These are phyloP conservation scores for Dicyrtomina minuta DNA, from an alignment of 2,888 invertebrate species.

Conservation along the genomic window DNA sequence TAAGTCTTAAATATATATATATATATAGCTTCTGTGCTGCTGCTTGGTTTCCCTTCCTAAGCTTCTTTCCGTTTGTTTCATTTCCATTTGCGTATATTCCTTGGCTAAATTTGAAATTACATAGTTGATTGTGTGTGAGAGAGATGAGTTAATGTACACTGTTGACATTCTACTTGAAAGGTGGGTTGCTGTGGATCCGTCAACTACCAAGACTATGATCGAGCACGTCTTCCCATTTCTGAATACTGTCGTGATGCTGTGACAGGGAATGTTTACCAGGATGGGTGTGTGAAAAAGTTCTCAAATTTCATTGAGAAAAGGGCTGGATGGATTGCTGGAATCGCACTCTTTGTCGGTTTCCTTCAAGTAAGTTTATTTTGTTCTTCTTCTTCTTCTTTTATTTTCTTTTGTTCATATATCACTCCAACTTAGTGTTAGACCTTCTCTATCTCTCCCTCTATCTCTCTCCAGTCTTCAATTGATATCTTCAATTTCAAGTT, in stretches of 20 bases:
- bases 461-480: background rate
- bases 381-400: background rate
- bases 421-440: background rate
- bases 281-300: slow-evolving; percentile 83
- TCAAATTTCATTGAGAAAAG: slow-evolving; percentile 85
- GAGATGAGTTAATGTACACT: background rate
- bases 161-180: slow-evolving; percentile 57
- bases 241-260: slow-evolving; percentile 81
- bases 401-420: background rate
- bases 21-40: no score
- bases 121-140: no score
- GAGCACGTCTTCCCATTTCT: slow-evolving; percentile 75
- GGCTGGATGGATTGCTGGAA: slow-evolving; percentile 78
- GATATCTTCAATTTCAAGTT: no score
- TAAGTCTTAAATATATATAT: no score
- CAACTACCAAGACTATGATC: slow-evolving; percentile 79
- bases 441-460: no score
- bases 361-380: slow-evolving; percentile 65
- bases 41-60: no score
- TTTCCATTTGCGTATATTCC: background rate
- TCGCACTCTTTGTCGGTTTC: slow-evolving; percentile 74
- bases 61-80: background rate
- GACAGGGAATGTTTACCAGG: slow-evolving; percentile 83
- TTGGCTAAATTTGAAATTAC: background rate
- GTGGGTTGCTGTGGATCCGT: slow-evolving; percentile 89